Base-by-base conservation (phyloP, 2,888 invertebrate genomes). In the Drosophila incognita region DNA sequence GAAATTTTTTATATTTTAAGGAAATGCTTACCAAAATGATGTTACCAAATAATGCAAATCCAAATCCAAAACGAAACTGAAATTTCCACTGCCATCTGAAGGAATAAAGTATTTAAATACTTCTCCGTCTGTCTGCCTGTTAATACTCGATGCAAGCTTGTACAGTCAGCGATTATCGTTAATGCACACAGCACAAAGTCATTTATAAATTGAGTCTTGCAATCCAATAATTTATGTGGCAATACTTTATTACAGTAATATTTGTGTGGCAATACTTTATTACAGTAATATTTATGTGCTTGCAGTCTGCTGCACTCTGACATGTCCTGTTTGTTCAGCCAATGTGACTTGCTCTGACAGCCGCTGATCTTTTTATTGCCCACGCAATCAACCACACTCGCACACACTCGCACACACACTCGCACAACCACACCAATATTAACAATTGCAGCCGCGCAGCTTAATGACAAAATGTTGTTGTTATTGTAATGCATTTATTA, bases 401-500 rank as follows among this genome's bases (percentile, higher is more conserved):
- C 53, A n/a, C 58, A 33, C 36, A 27, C 29, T 6, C 29, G 0
- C 40, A 52, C 48, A 33, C 8, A 33, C 59, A 38, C 27, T 35
- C 61, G 46, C 46, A 33, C 49, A 29, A 27, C 27, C 27, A 18
- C 18, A 46, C 13, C 46, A 46, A 46, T 67, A 64, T 62, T 63
- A 61, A 73, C 70, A 73, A 76, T 72, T 85, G 86, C 61, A 81
- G 69, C 69, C 46, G 15, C 46, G 15, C 46, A 46, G 46, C 46
- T 46, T 46, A 46, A 46, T 46, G 46, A 46, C 46, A 46, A 46
- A 46, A 46, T 79, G 40, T 42, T 42, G 69, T 69, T 76, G 79
- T 77, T 82, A 74, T 89, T 90, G 90, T 81, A 82, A 75, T 82
- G 71, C 88, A 90, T 90, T 89, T 90, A 89, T 87, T 87, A 87